Percentiles rank a stretch among this genome's conserved stretches.
phyloP scores from a whole-genome alignment of 2,797 vertebrate species.

The Macrochelys suwanniensis region DNA sequence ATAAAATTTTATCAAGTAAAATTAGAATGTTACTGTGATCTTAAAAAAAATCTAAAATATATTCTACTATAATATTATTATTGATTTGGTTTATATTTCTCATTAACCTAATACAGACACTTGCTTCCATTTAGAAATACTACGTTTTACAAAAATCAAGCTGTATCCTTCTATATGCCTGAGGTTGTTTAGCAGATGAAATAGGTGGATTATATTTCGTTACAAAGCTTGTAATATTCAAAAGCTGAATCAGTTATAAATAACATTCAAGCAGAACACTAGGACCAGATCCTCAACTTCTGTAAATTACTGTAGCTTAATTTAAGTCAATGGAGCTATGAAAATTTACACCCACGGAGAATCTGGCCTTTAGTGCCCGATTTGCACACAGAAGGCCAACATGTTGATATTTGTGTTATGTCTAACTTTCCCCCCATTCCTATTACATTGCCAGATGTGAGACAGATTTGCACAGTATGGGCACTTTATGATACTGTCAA shows the following conservation, averaged over 20 bases:
- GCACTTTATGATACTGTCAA: background rate
- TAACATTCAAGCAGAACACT: background rate
- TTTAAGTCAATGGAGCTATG: background rate
- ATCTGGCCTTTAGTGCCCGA: background rate
- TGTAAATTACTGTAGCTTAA: background rate
- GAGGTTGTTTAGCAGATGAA: background rate
- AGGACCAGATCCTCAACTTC: background rate
- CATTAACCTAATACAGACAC: background rate
- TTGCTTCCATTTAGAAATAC: background rate
- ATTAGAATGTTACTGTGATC: background rate
- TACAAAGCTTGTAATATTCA: background rate
- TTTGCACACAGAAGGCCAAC: background rate
- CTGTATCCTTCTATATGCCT: background rate
- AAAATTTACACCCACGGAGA: background rate
- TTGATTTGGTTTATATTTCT: background rate
- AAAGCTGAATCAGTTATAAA: background rate
- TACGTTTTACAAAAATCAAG: background rate
- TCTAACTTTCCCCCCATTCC: background rate
- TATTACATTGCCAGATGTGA: background rate
- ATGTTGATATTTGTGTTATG: background rate
- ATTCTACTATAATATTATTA: background rate
- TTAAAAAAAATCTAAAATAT: background rate
- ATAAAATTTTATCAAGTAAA: background rate
- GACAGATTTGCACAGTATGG: background rate
- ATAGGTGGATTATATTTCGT: background rate